Percentiles rank a stretch among this genome's conserved stretches.
These are phyloP conservation scores for Trialeurodes vaporariorum DNA, from an alignment of 1,140 invertebrate species.

Conservation along the genomic window DNA sequence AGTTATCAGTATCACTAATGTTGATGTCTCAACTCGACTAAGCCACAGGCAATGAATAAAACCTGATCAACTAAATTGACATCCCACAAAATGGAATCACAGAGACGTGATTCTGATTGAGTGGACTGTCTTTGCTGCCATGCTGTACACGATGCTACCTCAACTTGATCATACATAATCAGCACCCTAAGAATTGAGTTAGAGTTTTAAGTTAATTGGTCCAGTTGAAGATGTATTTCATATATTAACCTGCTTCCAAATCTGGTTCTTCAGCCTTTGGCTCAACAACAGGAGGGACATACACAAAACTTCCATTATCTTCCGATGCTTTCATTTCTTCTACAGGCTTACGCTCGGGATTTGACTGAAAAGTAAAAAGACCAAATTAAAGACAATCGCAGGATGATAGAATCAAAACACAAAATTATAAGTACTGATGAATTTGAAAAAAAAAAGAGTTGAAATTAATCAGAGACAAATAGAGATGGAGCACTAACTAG, in stretches of 20 bases:
- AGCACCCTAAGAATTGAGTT: neutral
- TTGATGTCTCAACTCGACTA: no score
- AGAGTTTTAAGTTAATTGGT: neutral
- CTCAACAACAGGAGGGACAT: conserved; percentile 27
- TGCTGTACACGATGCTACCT: no score
- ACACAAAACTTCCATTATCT: conserved; percentile 40
- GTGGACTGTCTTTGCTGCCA: no score
- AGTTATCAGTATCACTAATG: no score
- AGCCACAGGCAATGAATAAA: no score
- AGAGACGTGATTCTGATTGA: no score
- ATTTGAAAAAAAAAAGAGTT: neutral
- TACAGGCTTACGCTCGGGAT: conserved; percentile 55
- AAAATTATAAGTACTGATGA: neutral
- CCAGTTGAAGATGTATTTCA: neutral
- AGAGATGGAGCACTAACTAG: neutral
- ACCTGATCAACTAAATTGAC: neutral
- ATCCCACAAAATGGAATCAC: neutral
- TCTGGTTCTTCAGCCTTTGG: neutral
- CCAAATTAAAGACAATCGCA: conserved; percentile 17
- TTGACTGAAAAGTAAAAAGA: conserved; percentile 39
- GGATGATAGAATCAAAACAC: no score
- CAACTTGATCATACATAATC: no score
- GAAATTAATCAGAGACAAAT: neutral
- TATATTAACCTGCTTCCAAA: neutral
- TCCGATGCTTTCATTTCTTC: conserved; percentile 56